Base-by-base conservation (phyloP, 2,888 invertebrate genomes). In the Psococerastis gibbosa region DNA sequence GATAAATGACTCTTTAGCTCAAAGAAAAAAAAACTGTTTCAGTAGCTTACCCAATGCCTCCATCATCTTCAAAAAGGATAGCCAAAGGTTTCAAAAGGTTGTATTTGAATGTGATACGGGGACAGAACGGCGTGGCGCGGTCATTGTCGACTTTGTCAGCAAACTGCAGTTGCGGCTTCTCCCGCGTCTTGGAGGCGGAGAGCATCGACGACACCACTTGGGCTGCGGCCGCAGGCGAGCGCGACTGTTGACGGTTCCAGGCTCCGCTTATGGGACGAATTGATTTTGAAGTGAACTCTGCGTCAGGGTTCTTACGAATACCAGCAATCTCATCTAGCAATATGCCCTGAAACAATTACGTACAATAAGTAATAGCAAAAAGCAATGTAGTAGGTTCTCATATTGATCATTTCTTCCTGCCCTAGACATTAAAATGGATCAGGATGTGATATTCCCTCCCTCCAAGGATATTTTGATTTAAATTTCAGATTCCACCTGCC, bases 101-200 rank as follows among this genome's bases (percentile, higher is more conserved):
- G 0, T 89, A 92, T 58, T 95, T 95, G 22, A 81, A 75, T 41
- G 71, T 78, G 41, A 95, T 74, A 52, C 73, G 70, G 0, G 94
- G 94, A 42, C 75, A 66, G 73, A 92, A 95, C 1, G 89, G 74
- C 43, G 63, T 68, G 3, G 60, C 59, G 2, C 69, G 61, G 2
- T 75, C 73, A 56, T 95, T 95, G 56, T 92, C 85, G 22, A 92
- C 72, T 50, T 78, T 73, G 50, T 82, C 81, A 55, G 78, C 79
- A 56, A 94, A 95, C 49, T 70, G 70, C 15, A 80, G 61, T 60
- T 95, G 95, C 1, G 94, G 92, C 43, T 87, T 69, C 16, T 71
- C 66, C 46, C 84, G 70, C 59, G 81, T 78, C 57, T 75, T 76
- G 0, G 73, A 78, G 1, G 78, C 72, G 33, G 81, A 62, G 9